Base-by-base conservation (phyloP, 2,113 vertebrate species). In the Addax nasomaculatus region DNA sequence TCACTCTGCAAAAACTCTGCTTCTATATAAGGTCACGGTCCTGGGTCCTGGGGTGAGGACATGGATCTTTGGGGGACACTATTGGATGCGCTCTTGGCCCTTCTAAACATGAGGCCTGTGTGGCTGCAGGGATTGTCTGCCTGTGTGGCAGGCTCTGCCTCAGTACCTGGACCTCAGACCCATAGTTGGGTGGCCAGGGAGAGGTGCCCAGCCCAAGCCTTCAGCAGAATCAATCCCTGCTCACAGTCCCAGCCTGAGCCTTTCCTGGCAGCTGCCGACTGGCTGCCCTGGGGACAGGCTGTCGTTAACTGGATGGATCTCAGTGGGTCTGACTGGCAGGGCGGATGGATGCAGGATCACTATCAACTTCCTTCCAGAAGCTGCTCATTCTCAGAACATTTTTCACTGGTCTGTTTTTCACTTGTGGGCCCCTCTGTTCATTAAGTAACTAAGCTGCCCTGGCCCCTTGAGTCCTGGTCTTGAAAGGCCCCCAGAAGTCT, bases 141-240 rank as follows among this genome's bases (percentile, higher is more conserved):
- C 62, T 23, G 6, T 29, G 62, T 47, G 21, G 81, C 30, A n/a
- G 62, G 39, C 5, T 45, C 39, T 7, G 21, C 39, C 51, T 30
- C 7, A 19, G 9, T 21, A 39, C 39, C 14, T 8, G 15, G 23
- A 73, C 9, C 49, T 73, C 11, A 85, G 51, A 57, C 19, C 6
- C 0, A 6, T 1, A 0, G 6, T 9, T 9, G 60, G 19, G 2
- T 12, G 19, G 4, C 19, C 55, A 36, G 39, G 45, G 51, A 47
- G 36, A 76, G 51, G 30, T 36, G n/a, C n/a, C 43, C 39, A 58
- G 81, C 30, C 30, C 11, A 4, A 3, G 15, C 53, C 51, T 76
- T 58, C 30, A 9, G 64, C 2, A 17, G 39, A 85, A 6, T 47
- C 51, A 14, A 5, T 10, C 12, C 39, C 55, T 76, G 23, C 21